A percentile compares a stretch with the other conserved stretches of the same genome.
Conservation (phyloP, 2,888 invertebrate species). For the Criorhina ranunculi region DNA sequence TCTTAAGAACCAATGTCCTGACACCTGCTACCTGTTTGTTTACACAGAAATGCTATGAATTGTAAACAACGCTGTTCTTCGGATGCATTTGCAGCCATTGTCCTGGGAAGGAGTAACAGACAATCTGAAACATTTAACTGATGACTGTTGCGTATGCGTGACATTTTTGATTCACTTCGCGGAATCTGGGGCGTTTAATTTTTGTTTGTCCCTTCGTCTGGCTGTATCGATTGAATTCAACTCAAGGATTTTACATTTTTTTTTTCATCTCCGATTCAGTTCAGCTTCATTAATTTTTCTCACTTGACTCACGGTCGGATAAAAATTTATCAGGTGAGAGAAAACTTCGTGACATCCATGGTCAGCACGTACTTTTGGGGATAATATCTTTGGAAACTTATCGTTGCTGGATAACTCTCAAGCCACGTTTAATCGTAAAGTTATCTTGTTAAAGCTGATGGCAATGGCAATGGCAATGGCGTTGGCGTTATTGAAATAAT, state of each 20-base stretch:
- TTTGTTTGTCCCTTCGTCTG: too few relatives aligned
- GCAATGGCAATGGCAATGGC: background rate
- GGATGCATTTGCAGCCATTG: conserved; percentile 1
- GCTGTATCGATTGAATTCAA: background rate
- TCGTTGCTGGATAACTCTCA: conserved; percentile 35
- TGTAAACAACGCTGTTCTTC: conserved; percentile 15
- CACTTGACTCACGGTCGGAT: conserved; percentile 15
- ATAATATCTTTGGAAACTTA: conserved; percentile 50
- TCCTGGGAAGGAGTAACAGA: too few relatives aligned
- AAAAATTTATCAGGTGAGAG: conserved; percentile 46
- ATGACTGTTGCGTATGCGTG: conserved; percentile 12
- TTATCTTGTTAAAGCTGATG: conserved; percentile 45
- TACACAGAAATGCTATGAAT: conserved; percentile 10
- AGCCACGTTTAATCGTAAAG: conserved; percentile 42
- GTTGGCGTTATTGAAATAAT: conserved; percentile 51
- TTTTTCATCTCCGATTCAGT: background rate
- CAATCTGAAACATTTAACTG: background rate
- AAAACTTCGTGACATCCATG: conserved; percentile 44
- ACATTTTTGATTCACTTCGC: background rate
- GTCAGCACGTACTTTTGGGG: conserved; percentile 55
- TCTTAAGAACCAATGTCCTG: conserved; percentile 6
- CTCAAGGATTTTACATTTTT: background rate
- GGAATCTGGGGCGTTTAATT: too few relatives aligned
- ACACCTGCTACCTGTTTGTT: conserved; percentile 40
- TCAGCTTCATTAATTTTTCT: conserved; percentile 23